Conservation (phyloP, 2,113 vertebrate species). For the Forbesichthys papilliferus region DNA sequence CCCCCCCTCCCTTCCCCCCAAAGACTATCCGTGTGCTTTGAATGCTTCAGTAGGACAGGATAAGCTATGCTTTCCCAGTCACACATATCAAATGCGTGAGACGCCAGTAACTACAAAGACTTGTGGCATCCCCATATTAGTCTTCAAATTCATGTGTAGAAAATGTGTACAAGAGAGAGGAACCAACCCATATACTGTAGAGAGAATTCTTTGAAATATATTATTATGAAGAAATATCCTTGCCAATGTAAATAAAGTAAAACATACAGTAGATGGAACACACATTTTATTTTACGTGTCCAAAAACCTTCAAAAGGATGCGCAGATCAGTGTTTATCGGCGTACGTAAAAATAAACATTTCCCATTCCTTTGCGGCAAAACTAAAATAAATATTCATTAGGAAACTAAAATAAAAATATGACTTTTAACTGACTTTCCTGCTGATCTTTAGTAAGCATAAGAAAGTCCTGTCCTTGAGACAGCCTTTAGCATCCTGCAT, state of each 20-base stretch:
- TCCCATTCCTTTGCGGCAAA: background rate
- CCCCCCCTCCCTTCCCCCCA: constrained; percentile 44
- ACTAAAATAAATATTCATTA: background rate
- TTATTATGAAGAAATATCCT: constrained; percentile 37
- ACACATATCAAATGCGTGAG: constrained; percentile 72
- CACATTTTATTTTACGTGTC: constrained; percentile 35
- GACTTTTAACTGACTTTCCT: no score
- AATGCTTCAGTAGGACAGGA: constrained; percentile 69
- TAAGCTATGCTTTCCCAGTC: constrained; percentile 74
- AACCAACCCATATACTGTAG: background rate
- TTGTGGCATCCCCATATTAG: constrained; percentile 53
- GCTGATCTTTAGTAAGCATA: no score
- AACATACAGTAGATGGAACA: constrained; percentile 28
- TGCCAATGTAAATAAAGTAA: constrained; percentile 47
- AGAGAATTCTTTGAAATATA: constrained; percentile 34
- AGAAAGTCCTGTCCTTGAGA: no score
- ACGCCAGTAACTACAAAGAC: constrained; percentile 62
- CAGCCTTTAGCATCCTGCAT: no score
- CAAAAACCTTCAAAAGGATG: constrained; percentile 27
- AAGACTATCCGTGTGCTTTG: constrained; percentile 59
- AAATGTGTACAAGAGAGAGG: constrained; percentile 4
- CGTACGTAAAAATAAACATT: background rate
- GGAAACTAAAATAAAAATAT: no score
- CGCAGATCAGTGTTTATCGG: background rate
- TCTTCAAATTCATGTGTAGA: constrained; percentile 43